Evolutionary conservation across 2,888 invertebrate species (phyloP), one percentile per base, ranked within the genome.

Genomic region (Pammene aurita): DNA sequence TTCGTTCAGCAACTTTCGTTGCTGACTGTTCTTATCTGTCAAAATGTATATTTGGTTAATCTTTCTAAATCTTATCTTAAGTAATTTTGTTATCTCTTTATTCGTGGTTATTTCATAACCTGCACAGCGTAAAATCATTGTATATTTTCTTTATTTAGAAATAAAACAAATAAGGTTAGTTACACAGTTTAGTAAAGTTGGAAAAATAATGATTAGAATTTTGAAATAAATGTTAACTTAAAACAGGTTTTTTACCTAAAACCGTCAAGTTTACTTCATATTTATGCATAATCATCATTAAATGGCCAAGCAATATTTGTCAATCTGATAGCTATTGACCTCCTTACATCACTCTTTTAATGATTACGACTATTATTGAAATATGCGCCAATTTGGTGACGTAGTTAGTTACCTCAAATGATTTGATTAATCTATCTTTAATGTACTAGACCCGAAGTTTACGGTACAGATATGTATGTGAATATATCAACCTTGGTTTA

Each of bases 231-330:
- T 26, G 26, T 26, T 4, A 26, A 26, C 1, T 26, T 4, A 38
- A 38, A 5, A 38, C 38, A 7, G 7, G 9, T 50, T 18, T 11
- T 26, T 50, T 6, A 26, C 6, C 35, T 38, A 26, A 7, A 7
- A 13, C 7, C 7, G n/a, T 58, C 48, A 34, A 26, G 54, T 46
- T 64, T 44, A 55, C 38, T n/a, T 18, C 18, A 35, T 26, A 26
- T 26, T 26, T 26, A 26, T 26, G 4, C 54, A 18, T 46, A 18
- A 46, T 50, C 46, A 5, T 35, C 52, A 11, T 48, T 26, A n/a
- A 42, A 55, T 69, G n/a, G n/a, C n/a, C n/a, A n/a, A n/a, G 54
- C 56, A 62, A 62, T 56, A 48, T 57, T 57, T 52, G 61, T 34
- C 50, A 63, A 58, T 63, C 63, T 42, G 35, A 48, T 42, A 68